Conservation (phyloP, 2,888 invertebrate species). For the Aspidapion aeneum region DNA sequence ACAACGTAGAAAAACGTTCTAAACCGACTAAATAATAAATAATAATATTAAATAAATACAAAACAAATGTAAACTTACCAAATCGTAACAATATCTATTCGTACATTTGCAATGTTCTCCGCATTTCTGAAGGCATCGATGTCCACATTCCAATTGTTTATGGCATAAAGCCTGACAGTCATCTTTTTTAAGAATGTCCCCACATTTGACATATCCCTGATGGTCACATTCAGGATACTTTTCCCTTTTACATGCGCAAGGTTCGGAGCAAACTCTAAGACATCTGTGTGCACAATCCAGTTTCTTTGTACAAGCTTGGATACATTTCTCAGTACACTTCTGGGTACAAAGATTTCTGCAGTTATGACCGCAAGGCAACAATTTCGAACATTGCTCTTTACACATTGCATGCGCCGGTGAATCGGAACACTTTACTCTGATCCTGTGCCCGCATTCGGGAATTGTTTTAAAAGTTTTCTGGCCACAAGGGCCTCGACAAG, state of each 20-base stretch:
- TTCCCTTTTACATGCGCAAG: constrained; percentile 8
- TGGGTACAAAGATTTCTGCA: constrained; percentile 39
- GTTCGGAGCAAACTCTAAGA: neutral
- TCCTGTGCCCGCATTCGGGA: constrained; percentile 8
- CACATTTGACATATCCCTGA: neutral
- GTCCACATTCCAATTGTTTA: constrained; percentile 8
- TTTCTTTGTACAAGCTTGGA: neutral
- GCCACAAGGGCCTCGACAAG: neutral
- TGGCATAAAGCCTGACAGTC: neutral
- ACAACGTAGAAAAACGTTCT: no score
- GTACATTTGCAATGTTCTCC: constrained; percentile 4
- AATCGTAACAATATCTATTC: no score
- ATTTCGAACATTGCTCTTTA: neutral
- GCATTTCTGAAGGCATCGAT: constrained; percentile 4
- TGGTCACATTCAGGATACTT: neutral
- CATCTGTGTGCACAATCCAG: constrained; percentile 5
- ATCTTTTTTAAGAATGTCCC: constrained; percentile 1
- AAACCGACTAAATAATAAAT: no score
- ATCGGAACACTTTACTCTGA: neutral
- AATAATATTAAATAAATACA: no score
- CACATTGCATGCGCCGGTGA: neutral
- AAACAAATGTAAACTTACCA: no score
- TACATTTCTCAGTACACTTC: neutral
- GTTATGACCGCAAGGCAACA: constrained; percentile 46
- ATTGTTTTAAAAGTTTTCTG: neutral